Evolutionary conservation across 1,140 invertebrate species (phyloP).

Genomic region (Zaprionus tsacasi): DNA sequence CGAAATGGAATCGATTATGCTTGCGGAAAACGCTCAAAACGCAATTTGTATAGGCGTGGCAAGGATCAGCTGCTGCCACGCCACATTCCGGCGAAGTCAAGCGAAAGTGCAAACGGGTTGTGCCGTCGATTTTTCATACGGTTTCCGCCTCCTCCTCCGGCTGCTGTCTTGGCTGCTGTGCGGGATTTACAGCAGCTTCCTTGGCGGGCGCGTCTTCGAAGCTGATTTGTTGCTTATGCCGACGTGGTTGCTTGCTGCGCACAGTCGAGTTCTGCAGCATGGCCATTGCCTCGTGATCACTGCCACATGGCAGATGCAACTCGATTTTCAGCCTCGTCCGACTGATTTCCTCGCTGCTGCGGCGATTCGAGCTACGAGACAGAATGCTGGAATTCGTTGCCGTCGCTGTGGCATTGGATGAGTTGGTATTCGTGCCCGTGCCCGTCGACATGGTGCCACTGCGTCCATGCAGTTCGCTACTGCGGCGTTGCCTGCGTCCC

Average conservation of each 20-base stretch:
- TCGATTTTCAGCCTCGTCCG: constrained; percentile 75
- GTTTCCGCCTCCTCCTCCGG: background rate
- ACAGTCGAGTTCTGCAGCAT: constrained; percentile 65
- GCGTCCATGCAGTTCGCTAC: constrained; percentile 40
- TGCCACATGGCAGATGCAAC: constrained; percentile 71
- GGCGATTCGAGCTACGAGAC: constrained; percentile 75
- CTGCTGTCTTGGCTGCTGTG: background rate
- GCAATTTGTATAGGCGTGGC: constrained; percentile 56
- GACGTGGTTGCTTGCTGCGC: constrained; percentile 43
- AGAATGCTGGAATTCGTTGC: constrained; percentile 75
- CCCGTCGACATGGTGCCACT: constrained; percentile 63
- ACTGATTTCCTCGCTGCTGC: constrained; percentile 71
- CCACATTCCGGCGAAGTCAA: constrained; percentile 67
- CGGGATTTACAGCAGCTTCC: constrained; percentile 36
- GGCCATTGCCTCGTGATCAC: constrained; percentile 73
- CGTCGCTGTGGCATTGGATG: constrained; percentile 60
- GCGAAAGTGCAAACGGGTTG: constrained; percentile 79
- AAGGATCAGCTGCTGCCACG: constrained; percentile 39
- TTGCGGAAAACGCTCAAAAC: constrained; percentile 64
- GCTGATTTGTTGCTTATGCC: constrained; percentile 70
- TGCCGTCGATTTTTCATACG: constrained; percentile 11
- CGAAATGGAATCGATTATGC: constrained; percentile 71
- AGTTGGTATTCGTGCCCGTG: constrained; percentile 63
- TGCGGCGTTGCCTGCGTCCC: constrained; percentile 34
- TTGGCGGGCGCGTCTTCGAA: constrained; percentile 63